Conservation (phyloP, 1,140 invertebrate species). For the Ostrea edulis region DNA sequence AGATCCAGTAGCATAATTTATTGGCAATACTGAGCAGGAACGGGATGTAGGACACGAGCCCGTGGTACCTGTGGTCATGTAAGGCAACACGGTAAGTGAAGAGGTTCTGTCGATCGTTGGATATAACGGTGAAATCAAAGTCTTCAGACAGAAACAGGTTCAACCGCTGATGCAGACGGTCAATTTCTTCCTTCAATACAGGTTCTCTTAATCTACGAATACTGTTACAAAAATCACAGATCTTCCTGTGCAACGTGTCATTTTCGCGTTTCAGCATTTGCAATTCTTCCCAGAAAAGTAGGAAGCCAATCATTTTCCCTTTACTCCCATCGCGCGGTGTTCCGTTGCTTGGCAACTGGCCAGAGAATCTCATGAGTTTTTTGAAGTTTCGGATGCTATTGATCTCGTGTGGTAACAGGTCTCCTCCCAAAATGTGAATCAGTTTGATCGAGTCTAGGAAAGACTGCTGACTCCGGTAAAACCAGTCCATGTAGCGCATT, state of each 20-base stretch:
- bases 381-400: slow-evolving; percentile 62
- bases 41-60: slow-evolving; percentile 68
- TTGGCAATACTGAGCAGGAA: slow-evolving; percentile 65
- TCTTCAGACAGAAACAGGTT: slow-evolving; percentile 59
- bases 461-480: slow-evolving; percentile 60
- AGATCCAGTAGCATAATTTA: slow-evolving; percentile 67
- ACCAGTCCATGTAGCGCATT: slow-evolving; percentile 71
- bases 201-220: slow-evolving; percentile 66
- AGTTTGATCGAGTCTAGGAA: slow-evolving; percentile 67
- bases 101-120: slow-evolving; percentile 69
- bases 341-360: slow-evolving; percentile 60
- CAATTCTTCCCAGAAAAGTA: slow-evolving; percentile 66
- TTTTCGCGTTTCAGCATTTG: slow-evolving; percentile 62
- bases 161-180: slow-evolving; percentile 64
- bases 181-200: slow-evolving; percentile 62
- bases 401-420: slow-evolving; percentile 57
- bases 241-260: slow-evolving; percentile 60
- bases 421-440: slow-evolving; percentile 60
- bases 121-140: slow-evolving; percentile 67
- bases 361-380: slow-evolving; percentile 52
- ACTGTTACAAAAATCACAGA: slow-evolving; percentile 66
- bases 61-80: slow-evolving; percentile 67
- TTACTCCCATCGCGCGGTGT: slow-evolving; percentile 53
- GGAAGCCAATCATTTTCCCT: slow-evolving; percentile 63
- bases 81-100: slow-evolving; percentile 69